Evolutionary conservation across 2,888 invertebrate species (phyloP), one percentile per base, ranked within the genome.

Genomic region (Zygaena filipendulae): DNA sequence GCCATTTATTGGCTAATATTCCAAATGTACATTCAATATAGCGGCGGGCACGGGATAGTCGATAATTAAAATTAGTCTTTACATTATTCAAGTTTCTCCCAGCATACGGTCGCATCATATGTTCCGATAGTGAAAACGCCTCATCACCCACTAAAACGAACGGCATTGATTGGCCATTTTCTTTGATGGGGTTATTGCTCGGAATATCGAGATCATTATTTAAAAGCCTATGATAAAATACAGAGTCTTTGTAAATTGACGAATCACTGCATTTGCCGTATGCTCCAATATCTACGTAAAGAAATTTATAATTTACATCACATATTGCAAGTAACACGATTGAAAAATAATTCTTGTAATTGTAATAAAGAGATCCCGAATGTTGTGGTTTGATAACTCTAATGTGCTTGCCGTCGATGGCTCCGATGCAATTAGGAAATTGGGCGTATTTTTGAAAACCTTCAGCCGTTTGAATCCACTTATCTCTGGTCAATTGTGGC

Each of bases 311-410:
- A 36, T 49, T 31, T 22, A 38, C 39, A 33, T 44, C 43, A 29
- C 33, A 30, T 33, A 42, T 19, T 23, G 44, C 43, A 24, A 49
- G 30, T 25, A 52, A 36, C 21, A 49, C 42, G 20, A 45, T 42
- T 14, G 45, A 47, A 36, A 40, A 44, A 38, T 32, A 42, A 9
- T 42, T 27, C 36, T 46, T 46, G 25, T 47, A 42, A 34, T 42
- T 45, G 29, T 32, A 42, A 23, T 40, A 40, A 18, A 40, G 30
- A 34, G 46, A 45, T n/a, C 42, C 26, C 20, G 36, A 18, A 12
- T 13, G 11, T 13, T 30, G 24, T 9, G 37, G 37, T 27, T 29
- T 27, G 7, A 16, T 13, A 16, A 39, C 30, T 27, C 13, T 10
- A 11, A 38, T 25, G 25, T 36, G 38, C 19, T 38, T 39, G 9